A percentile compares a stretch with the other conserved stretches of the same genome.
phyloP scores from a whole-genome alignment of 1,140 invertebrate genomes.

The Colletes gigas region DNA sequence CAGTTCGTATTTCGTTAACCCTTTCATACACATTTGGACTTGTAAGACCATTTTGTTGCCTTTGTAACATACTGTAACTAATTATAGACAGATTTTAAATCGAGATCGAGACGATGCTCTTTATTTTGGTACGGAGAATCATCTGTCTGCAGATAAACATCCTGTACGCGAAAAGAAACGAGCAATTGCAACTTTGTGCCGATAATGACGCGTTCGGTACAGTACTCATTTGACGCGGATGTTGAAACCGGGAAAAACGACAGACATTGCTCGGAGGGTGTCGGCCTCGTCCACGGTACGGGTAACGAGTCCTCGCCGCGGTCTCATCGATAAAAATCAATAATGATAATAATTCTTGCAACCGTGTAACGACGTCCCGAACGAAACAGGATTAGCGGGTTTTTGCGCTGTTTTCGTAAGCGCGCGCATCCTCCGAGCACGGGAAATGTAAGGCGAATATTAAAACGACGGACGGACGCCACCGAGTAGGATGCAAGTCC shows the following conservation, averaged over 20 bases:
- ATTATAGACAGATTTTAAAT: too few species aligned
- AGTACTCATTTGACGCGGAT: background rate
- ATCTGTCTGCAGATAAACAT: too few species aligned
- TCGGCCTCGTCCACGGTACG: background rate
- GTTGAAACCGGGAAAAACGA: background rate
- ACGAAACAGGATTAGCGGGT: constrained; percentile 27
- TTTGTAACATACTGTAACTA: too few species aligned
- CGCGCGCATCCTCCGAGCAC: background rate
- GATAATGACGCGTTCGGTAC: background rate
- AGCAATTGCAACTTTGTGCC: background rate
- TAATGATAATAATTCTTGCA: constrained; percentile 23
- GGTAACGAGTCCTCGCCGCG: background rate
- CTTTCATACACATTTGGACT: too few species aligned
- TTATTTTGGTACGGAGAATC: too few species aligned
- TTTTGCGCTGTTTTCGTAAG: constrained; percentile 17
- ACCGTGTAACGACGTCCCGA: constrained; percentile 13
- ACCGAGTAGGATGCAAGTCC: background rate
- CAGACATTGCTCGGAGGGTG: background rate
- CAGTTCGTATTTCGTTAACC: too few species aligned
- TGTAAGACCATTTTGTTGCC: too few species aligned
- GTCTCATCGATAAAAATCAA: background rate
- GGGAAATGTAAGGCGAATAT: constrained; percentile 16
- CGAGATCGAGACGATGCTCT: too few species aligned
- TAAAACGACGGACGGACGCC: background rate
- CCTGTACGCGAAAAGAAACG: too few species aligned